phyloP scores from a whole-genome alignment of 2,797 vertebrate species.

The Menidia menidia region DNA sequence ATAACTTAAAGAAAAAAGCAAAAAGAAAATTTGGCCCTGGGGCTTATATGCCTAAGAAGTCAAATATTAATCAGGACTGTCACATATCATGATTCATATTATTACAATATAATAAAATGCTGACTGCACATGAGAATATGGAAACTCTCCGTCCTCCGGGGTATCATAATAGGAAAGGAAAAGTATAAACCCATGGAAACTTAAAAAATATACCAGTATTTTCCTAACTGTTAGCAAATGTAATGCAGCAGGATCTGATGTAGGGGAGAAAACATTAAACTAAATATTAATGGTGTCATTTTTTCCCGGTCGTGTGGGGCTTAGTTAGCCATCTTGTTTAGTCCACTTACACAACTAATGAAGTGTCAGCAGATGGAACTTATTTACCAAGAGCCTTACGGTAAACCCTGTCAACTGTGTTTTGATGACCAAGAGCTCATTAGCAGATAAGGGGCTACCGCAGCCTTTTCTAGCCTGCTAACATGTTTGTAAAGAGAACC shows the following conservation, averaged over 20 bases:
- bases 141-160: no score
- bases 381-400: not conserved
- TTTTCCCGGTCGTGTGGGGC: no score
- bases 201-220: not conserved
- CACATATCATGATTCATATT: no score
- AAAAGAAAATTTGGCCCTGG: no score
- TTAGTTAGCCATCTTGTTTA: not conserved
- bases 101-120: no score
- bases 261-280: not conserved
- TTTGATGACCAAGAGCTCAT: conserved; percentile 8
- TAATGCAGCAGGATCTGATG: not conserved
- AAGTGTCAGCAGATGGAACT: not conserved
- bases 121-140: no score
- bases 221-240: not conserved
- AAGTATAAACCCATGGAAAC: not conserved
- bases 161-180: not conserved
- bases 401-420: not conserved
- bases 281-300: not conserved
- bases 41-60: no score
- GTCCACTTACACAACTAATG: not conserved
- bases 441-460: not conserved
- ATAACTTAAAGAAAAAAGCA: no score
- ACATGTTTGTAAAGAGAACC: not conserved
- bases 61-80: no score
- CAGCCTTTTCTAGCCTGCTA: not conserved